Conservation (phyloP, 2,797 vertebrate genomes). For the Delichon dasypus region DNA sequence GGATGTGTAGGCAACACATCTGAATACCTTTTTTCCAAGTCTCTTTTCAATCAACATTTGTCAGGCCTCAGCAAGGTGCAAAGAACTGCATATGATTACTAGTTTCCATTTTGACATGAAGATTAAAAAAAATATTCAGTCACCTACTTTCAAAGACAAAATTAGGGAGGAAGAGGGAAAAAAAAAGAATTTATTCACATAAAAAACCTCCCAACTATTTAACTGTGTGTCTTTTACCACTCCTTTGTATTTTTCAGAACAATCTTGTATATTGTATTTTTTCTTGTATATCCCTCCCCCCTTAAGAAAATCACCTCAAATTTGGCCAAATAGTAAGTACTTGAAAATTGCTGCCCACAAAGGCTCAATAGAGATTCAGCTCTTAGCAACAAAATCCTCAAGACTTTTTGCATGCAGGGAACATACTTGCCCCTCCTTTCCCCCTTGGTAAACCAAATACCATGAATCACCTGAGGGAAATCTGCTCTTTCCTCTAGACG, state of each 20-base stretch:
- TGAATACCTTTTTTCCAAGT: not conserved
- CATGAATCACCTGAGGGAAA: not conserved
- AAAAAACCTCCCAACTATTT: not conserved
- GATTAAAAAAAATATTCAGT: not conserved
- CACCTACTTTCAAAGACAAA: not conserved
- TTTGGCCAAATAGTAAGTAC: not conserved
- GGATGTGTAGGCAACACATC: not conserved
- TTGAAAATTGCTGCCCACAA: not conserved
- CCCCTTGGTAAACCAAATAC: not conserved
- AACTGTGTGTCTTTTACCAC: not conserved
- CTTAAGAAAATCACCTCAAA: not conserved
- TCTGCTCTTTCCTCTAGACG: not conserved
- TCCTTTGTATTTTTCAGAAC: not conserved
- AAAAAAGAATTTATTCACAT: not conserved
- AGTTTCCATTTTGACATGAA: not conserved
- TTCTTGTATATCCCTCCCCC: accelerated
- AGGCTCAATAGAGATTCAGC: not conserved
- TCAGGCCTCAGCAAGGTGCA: not conserved
- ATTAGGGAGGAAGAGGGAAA: not conserved
- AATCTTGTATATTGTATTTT: too few relatives aligned
- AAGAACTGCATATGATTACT: not conserved
- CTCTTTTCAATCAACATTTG: not conserved
- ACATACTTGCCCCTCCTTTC: not conserved
- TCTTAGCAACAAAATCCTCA: not conserved
- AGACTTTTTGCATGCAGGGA: not conserved